Evolutionary conservation across 2,797 vertebrate species (phyloP).

Genomic region (Psittacula echo): DNA sequence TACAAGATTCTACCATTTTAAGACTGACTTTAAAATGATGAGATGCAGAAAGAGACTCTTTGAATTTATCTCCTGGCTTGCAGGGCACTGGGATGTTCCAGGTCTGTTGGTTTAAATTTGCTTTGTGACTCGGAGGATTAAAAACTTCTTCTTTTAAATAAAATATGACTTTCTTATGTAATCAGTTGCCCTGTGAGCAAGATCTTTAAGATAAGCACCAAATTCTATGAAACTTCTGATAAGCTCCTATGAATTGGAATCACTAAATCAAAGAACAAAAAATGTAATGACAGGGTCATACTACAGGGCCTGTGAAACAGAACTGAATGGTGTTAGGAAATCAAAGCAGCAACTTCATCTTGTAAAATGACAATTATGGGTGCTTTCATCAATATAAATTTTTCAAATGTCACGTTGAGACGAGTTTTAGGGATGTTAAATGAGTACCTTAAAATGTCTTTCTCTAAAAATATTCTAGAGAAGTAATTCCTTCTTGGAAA

Average conservation of each 20-base stretch:
- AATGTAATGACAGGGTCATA: not conserved
- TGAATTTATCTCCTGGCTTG: not conserved
- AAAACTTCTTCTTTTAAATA: slow-evolving; percentile 30
- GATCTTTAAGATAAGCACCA: slow-evolving; percentile 19
- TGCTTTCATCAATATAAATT: not conserved
- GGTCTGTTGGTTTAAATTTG: slow-evolving; percentile 21
- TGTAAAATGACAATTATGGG: not conserved
- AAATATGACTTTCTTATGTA: slow-evolving; percentile 41
- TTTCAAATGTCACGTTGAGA: not conserved
- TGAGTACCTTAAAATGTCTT: not conserved
- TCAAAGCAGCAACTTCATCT: slow-evolving; percentile 11
- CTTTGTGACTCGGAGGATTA: not conserved
- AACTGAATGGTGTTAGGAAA: not conserved
- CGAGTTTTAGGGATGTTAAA: not conserved
- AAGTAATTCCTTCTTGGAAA: not conserved
- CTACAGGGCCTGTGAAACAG: not conserved
- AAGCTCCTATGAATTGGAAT: not conserved
- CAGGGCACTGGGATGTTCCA: not conserved
- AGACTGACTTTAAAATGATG: slow-evolving; percentile 26
- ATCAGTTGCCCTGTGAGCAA: slow-evolving; percentile 15
- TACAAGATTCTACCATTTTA: not conserved
- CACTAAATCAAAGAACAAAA: slow-evolving; percentile 37
- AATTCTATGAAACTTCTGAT: slow-evolving; percentile 13
- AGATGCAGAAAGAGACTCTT: not conserved
- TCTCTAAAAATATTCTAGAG: not conserved